Conservation (phyloP, 1,140 invertebrate genomes). For the Drosophila virilis region DNA sequence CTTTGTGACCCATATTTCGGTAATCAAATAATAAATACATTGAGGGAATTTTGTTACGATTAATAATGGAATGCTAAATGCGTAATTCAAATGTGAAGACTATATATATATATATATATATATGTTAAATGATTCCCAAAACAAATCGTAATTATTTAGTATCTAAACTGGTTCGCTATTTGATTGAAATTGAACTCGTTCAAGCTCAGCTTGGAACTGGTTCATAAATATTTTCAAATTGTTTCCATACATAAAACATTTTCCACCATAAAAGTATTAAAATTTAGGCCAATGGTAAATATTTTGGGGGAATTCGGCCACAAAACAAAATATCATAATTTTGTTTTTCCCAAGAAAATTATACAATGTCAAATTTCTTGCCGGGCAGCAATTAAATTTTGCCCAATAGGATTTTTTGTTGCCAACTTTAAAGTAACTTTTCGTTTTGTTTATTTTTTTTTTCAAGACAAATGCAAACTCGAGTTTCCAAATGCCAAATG, state of each 20-base stretch:
- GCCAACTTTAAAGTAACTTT: slow-evolving; percentile 14
- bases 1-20: slow-evolving; percentile 43
- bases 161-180: too few species aligned
- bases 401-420: slow-evolving; percentile 9
- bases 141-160: too few species aligned
- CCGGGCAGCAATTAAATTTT: background rate
- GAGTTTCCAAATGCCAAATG: slow-evolving; percentile 38
- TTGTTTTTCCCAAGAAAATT: slow-evolving; percentile 5
- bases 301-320: background rate
- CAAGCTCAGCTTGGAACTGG: too few species aligned
- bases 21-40: slow-evolving; percentile 16
- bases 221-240: too few species aligned
- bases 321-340: background rate
- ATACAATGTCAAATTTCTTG: slow-evolving; percentile 4
- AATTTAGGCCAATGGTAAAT: background rate
- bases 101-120: background rate
- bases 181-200: too few species aligned
- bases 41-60: background rate
- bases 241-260: too few species aligned
- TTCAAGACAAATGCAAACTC: slow-evolving; percentile 29
- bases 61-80: background rate
- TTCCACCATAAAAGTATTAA: too few species aligned
- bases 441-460: too few species aligned
- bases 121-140: background rate
- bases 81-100: background rate